A percentile compares a stretch with the other conserved stretches of the same genome.
Evolutionary conservation across 2,113 vertebrate species (phyloP).

Genomic region (Taxidea taxus): DNA sequence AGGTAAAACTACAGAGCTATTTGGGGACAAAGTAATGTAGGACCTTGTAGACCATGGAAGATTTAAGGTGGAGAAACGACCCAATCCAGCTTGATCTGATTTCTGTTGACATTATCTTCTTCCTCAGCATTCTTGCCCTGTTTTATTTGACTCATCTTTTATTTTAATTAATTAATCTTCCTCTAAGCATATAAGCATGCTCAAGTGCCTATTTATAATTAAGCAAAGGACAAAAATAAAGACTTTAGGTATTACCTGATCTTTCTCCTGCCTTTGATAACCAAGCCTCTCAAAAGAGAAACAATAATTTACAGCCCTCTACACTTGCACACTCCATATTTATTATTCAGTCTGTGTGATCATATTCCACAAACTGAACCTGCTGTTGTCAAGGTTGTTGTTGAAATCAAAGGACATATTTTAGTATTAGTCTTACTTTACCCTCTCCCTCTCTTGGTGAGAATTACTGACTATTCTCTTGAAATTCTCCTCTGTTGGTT

Average conservation of each 20-base stretch:
- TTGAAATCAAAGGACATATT: slow-evolving; percentile 52
- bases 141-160: neutral
- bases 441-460: slow-evolving; percentile 1
- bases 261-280: neutral
- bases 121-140: neutral
- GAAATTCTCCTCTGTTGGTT: slow-evolving; percentile 22
- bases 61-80: neutral
- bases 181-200: neutral
- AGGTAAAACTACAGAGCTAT: fast-evolving
- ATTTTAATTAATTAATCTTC: neutral
- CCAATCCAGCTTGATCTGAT: neutral
- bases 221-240: neutral
- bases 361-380: neutral
- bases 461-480: slow-evolving; percentile 54
- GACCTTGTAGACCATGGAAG: too few relatives aligned
- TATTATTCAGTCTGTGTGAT: slow-evolving; percentile 1
- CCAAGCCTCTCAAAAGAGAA: neutral
- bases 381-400: slow-evolving; percentile 47
- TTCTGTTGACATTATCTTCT: neutral
- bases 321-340: neutral
- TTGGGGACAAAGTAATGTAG: neutral
- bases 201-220: neutral
- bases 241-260: neutral
- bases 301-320: neutral
- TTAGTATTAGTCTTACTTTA: slow-evolving; percentile 38